Percentiles rank a stretch among this genome's conserved stretches.
phyloP scores from a whole-genome alignment of 2,113 vertebrate species.

The Cryptomyrus ogoouensis region DNA sequence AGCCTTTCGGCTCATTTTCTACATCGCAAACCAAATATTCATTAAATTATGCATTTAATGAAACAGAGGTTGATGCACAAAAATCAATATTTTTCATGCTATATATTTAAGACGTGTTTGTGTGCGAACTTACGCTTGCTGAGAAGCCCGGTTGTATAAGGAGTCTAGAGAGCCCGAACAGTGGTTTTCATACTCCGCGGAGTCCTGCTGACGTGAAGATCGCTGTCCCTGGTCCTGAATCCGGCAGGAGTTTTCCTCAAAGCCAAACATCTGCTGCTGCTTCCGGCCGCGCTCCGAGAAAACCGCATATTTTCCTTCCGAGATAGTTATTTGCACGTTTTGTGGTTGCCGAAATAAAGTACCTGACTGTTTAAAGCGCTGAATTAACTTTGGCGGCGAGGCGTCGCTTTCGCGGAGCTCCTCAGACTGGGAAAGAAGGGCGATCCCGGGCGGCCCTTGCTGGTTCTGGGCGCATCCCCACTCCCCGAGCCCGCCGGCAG shows the following conservation, averaged over 20 bases:
- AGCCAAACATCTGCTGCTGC: conserved; percentile 34
- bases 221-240: conserved; percentile 63
- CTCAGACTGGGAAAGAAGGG: conserved; percentile 36
- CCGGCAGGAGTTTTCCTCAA: background rate
- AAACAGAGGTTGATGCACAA: background rate
- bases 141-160: conserved; percentile 42
- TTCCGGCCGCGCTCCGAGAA: conserved; percentile 47
- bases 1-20: background rate
- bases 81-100: background rate
- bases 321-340: conserved; percentile 37
- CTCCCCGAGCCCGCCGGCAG: conserved; percentile 46
- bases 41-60: background rate
- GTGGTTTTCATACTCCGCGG: conserved; percentile 44
- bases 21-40: background rate
- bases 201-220: conserved; percentile 33
- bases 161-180: conserved; percentile 41
- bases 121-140: conserved; percentile 53
- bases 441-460: conserved; percentile 50
- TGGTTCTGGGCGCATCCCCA: conserved; percentile 50
- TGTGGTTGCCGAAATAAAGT: conserved; percentile 36
- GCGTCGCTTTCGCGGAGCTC: conserved; percentile 29
- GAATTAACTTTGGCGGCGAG: conserved; percentile 48
- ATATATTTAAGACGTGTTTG: background rate
- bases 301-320: conserved; percentile 38
- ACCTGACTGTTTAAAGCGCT: conserved; percentile 32